These are phyloP conservation scores for Heterotis niloticus DNA, from an alignment of 2,113 vertebrate species.

Conservation along the genomic window DNA sequence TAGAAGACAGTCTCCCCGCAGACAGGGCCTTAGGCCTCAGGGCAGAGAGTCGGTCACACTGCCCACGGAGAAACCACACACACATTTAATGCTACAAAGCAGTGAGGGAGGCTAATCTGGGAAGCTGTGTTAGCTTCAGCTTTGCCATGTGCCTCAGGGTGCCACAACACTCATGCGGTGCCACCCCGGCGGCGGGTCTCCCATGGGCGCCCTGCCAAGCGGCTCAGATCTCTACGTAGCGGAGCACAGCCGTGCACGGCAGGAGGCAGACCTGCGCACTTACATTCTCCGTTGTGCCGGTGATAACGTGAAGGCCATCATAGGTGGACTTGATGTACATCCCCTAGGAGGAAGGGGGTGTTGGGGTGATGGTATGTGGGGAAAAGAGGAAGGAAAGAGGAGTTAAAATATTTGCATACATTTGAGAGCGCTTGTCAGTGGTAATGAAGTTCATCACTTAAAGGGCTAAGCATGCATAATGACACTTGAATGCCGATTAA, in stretches of 20 bases:
- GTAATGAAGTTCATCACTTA: not conserved
- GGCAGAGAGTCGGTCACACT: no score
- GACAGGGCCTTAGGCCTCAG: no score
- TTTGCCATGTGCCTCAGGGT: no score
- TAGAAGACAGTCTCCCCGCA: no score
- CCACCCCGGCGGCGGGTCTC: no score
- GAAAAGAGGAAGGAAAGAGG: constrained; percentile 20
- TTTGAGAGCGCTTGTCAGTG: not conserved
- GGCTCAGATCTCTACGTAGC: not conserved
- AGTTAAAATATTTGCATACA: not conserved
- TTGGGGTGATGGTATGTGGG: constrained; percentile 12
- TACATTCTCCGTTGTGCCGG: constrained; percentile 77
- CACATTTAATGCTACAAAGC: no score
- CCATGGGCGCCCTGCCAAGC: no score
- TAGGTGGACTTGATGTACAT: constrained; percentile 79
- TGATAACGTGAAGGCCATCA: constrained; percentile 44
- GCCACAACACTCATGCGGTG: no score
- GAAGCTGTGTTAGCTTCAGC: no score
- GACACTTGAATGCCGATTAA: not conserved
- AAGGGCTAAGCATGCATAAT: not conserved
- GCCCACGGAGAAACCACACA: no score
- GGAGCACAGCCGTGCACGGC: not conserved
- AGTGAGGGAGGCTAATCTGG: no score
- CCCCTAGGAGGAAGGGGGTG: constrained; percentile 52
- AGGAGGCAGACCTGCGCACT: constrained; percentile 37